Percentiles rank a stretch among this genome's conserved stretches.
Evolutionary conservation across 92 coral and sea anemone species (phyloP).

Genomic region (Pocillopora meandrina): DNA sequence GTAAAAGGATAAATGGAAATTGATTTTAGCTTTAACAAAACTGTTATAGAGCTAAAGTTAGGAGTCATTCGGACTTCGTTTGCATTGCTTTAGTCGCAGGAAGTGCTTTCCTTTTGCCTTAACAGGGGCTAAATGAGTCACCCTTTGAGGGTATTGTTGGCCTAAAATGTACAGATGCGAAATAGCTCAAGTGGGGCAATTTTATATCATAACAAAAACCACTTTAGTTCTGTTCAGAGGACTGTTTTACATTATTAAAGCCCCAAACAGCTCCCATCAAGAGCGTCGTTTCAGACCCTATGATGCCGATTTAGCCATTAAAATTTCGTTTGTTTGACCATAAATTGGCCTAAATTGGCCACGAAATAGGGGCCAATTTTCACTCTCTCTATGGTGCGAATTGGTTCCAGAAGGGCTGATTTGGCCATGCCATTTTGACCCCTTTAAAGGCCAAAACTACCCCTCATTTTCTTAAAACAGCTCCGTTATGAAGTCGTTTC

Average conservation of each 20-base stretch:
- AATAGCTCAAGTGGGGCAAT: no score
- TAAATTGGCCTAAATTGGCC: constrained; percentile 18
- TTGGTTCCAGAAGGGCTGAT: constrained; percentile 16
- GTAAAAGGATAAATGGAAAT: not conserved
- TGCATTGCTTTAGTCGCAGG: no score
- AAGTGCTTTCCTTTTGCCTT: not conserved
- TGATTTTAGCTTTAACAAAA: not conserved
- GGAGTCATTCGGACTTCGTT: not conserved
- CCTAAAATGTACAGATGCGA: not conserved
- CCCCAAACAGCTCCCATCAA: not conserved
- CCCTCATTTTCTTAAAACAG: not conserved
- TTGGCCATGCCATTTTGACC: constrained; percentile 14
- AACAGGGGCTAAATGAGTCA: not conserved
- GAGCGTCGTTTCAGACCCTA: constrained; percentile 4
- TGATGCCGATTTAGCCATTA: constrained; percentile 10
- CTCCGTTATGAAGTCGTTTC: constrained; percentile 13
- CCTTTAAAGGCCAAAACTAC: constrained; percentile 11
- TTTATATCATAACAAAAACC: no score
- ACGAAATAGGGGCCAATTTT: constrained; percentile 16
- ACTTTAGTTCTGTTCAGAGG: no score
- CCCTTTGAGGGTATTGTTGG: not conserved
- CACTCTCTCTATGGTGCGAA: not conserved
- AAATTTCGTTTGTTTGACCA: not conserved
- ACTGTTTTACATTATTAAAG: not conserved
- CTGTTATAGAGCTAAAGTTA: no score